Evolutionary conservation across 2,888 invertebrate genomes (phyloP).

Genomic region (Tetragonisca angustula): DNA sequence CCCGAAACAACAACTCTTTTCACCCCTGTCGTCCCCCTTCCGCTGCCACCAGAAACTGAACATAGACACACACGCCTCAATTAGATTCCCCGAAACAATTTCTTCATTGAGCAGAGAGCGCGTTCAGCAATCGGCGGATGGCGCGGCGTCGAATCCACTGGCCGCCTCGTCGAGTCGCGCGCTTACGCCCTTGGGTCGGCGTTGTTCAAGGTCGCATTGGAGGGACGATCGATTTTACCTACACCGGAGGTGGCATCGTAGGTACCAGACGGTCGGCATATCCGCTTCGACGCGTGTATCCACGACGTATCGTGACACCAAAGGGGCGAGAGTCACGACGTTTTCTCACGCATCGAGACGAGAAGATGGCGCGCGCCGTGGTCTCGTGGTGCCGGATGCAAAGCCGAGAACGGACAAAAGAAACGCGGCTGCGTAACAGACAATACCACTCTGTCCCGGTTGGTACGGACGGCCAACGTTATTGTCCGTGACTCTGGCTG

Average conservation of each 20-base stretch:
- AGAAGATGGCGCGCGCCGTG: constrained; percentile 1
- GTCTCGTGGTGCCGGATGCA: constrained; percentile 56
- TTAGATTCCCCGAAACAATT: background rate
- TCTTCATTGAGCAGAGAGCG: background rate
- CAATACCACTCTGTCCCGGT: constrained; percentile 49
- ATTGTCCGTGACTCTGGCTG: constrained; percentile 58
- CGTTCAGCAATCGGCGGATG: background rate
- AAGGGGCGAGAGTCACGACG: background rate
- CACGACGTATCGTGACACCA: background rate
- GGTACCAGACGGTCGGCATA: constrained; percentile 8
- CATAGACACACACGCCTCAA: background rate
- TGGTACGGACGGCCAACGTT: constrained; percentile 49
- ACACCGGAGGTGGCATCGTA: background rate
- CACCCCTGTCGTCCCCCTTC: background rate
- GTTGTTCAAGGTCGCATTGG: constrained; percentile 41
- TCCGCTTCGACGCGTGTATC: background rate
- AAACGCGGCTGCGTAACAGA: constrained; percentile 58
- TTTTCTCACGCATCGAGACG: constrained; percentile 67
- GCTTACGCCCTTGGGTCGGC: constrained; percentile 15
- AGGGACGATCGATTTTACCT: constrained; percentile 33
- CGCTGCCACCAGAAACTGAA: background rate
- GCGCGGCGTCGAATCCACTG: background rate
- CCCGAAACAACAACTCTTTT: background rate
- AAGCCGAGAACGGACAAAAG: constrained; percentile 61
- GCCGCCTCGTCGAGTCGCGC: constrained; percentile 6